These are phyloP conservation scores for Apostichopus leukothele DNA, from an alignment of 53 echinoderm and acorn worm genomes.

Conservation along the genomic window DNA sequence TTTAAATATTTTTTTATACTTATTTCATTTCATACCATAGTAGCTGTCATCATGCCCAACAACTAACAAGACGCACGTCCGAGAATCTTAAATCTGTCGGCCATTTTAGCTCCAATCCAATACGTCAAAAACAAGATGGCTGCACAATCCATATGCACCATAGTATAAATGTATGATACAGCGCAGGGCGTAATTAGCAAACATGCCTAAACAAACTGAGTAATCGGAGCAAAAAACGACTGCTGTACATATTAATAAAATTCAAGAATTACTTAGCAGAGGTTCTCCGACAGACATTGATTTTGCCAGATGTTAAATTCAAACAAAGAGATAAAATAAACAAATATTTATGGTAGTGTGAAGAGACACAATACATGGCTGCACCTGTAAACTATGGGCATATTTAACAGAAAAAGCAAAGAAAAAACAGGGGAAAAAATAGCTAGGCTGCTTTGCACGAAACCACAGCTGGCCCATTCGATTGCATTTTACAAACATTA, in stretches of 20 bases:
- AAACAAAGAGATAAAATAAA: slow-evolving; percentile 21
- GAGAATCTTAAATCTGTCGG: background rate
- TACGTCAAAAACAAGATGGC: background rate
- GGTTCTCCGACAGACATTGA: background rate
- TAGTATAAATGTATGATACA: background rate
- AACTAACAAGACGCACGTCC: background rate
- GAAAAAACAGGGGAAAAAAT: background rate
- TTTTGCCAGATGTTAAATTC: slow-evolving; percentile 29
- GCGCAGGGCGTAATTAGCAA: background rate
- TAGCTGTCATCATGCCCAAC: background rate
- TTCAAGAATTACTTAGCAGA: background rate
- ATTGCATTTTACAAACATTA: too few species aligned
- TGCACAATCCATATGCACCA: background rate
- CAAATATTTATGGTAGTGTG: background rate
- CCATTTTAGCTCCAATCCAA: background rate
- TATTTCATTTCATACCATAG: background rate
- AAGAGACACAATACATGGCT: background rate
- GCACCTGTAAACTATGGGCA: background rate
- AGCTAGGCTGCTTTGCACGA: background rate
- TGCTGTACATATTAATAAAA: background rate
- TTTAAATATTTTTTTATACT: background rate
- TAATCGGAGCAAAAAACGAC: background rate
- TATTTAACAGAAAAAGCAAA: too few species aligned
- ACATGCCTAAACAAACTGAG: background rate
- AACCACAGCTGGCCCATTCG: background rate